Evolutionary conservation across 2,797 vertebrate genomes (phyloP), one percentile per base, ranked within the genome.

Genomic region (Chromis chromis): DNA sequence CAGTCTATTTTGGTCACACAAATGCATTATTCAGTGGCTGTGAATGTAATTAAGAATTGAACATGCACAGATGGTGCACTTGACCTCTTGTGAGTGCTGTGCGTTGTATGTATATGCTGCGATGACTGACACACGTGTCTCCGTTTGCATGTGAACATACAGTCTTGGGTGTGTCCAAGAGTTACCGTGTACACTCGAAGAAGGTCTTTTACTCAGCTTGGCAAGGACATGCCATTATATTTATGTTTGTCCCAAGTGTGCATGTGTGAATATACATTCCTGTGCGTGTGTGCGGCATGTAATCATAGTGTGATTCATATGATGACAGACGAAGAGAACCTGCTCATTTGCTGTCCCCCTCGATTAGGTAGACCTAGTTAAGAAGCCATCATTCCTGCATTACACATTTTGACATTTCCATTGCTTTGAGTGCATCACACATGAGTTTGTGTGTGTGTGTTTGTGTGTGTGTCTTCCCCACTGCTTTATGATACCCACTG

Each of bases 11-110:
- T 74, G 85, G 86, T 83, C 55, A 25, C 74, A 65, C 69, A 84
- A 83, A 92, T 93, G 81, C 88, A 94, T 93, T 82, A 93, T 94
- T 95, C 84, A 94, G 88, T 75, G 88, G 81, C 81, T 89, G 87
- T 85, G 86, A 86, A 87, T 90, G 83, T 94, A 92, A 94, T 94
- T 93, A 94, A 93, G 89, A 89, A 95, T 93, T 94, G 90, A 95
- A 92, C 87, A 89, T 86, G 91, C 88, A 89, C 94, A 94, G 93
- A 93, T 93, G 93, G 91, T 84, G 91, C 84, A 86, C 83, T 85
- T 93, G 91, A 93, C 93, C 93, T 90, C 76, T 71, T 70, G 74
- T 73, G 76, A 85, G 81, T 73, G 81, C 62, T 10, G 42, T 74
- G 75, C 21, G 63, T 83, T 86, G 79, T 92, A 88, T 86, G 85